Conservation (phyloP, 1,140 invertebrate species). For the Spodoptera frugiperda region DNA sequence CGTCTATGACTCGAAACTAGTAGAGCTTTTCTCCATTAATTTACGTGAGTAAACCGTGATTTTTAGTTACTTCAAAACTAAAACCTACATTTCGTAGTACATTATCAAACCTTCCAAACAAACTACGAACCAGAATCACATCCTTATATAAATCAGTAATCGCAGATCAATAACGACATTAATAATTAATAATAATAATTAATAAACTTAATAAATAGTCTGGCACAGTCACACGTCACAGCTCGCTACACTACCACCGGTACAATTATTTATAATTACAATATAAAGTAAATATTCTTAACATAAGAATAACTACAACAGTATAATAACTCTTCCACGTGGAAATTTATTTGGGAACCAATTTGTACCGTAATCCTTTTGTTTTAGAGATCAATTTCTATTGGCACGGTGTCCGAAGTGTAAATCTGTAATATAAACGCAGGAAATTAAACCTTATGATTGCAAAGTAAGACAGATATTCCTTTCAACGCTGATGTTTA, state of each 20-base stretch:
- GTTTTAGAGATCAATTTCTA: too few species aligned
- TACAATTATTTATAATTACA: slow-evolving; percentile 61
- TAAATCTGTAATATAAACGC: too few species aligned
- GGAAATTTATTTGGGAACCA: neutral
- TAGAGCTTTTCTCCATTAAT: too few species aligned
- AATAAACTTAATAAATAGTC: slow-evolving; percentile 69
- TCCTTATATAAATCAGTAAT: slow-evolving; percentile 51
- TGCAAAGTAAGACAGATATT: too few species aligned
- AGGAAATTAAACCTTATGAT: too few species aligned
- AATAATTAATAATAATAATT: slow-evolving; percentile 55
- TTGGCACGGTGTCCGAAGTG: too few species aligned
- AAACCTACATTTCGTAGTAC: too few species aligned
- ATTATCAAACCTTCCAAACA: neutral
- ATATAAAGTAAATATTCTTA: slow-evolving; percentile 79
- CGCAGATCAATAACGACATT: slow-evolving; percentile 66
- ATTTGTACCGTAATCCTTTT: too few species aligned
- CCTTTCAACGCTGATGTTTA: too few species aligned
- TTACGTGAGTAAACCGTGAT: too few species aligned
- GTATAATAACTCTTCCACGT: slow-evolving; percentile 56
- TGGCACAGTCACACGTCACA: slow-evolving; percentile 77
- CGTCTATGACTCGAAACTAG: too few species aligned
- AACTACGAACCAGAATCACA: slow-evolving; percentile 43
- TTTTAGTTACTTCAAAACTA: too few species aligned
- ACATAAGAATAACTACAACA: slow-evolving; percentile 83
- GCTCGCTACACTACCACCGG: slow-evolving; percentile 66